Conservation (phyloP, 2,888 invertebrate genomes). For the Agonopterix alstromeriana region DNA sequence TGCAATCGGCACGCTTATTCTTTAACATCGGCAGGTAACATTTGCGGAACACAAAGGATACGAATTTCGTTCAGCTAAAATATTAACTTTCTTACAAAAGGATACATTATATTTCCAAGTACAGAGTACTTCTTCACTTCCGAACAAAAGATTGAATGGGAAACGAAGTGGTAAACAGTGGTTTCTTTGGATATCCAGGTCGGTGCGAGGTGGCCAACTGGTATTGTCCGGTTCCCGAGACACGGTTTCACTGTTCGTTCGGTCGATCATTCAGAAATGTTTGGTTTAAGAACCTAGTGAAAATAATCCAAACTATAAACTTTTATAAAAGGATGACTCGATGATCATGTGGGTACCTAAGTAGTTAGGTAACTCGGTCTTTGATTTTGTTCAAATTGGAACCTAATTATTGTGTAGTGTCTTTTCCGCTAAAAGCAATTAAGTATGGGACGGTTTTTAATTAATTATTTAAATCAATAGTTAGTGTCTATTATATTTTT, state of each 20-base stretch:
- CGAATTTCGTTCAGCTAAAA: constrained; percentile 68
- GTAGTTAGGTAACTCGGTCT: too few species aligned
- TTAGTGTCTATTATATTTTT: too few species aligned
- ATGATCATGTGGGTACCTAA: too few species aligned
- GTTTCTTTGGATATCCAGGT: constrained; percentile 40
- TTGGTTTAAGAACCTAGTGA: too few species aligned
- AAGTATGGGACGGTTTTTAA: too few species aligned
- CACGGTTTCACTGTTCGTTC: background rate
- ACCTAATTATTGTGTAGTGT: too few species aligned
- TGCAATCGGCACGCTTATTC: constrained; percentile 56
- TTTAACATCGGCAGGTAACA: constrained; percentile 63
- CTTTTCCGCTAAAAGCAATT: too few species aligned
- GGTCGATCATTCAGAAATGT: too few species aligned
- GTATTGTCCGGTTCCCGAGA: constrained; percentile 10
- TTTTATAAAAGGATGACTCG: too few species aligned
- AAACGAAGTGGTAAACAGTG: constrained; percentile 74
- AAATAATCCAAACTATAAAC: too few species aligned
- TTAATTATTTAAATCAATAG: too few species aligned
- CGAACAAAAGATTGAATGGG: constrained; percentile 69
- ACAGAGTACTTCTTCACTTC: constrained; percentile 70
- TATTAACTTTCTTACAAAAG: constrained; percentile 71
- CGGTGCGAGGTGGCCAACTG: constrained; percentile 29
- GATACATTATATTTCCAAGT: constrained; percentile 72
- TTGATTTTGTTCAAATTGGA: too few species aligned
- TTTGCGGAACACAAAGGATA: constrained; percentile 51